Percentiles rank a stretch among this genome's conserved stretches.
Evolutionary conservation across 2,113 vertebrate species (phyloP).

Genomic region (Callocephalon fimbriatum): DNA sequence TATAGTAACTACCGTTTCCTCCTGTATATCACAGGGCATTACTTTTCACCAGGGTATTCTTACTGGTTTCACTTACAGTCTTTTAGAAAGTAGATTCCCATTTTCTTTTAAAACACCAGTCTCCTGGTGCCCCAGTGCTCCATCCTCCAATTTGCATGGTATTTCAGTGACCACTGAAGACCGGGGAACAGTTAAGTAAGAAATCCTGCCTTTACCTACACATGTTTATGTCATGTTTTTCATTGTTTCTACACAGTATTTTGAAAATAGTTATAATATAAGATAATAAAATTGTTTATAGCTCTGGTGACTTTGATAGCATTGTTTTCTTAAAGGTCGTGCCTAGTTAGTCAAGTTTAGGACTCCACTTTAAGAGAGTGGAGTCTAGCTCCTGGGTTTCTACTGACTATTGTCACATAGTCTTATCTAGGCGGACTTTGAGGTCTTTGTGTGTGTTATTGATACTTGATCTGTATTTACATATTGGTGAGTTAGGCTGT

Average conservation of each 20-base stretch:
- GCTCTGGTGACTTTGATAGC: background rate
- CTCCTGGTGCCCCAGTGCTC: background rate
- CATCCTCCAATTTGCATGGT: background rate
- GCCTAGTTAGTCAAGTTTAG: background rate
- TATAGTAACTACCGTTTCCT: background rate
- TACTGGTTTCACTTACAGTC: background rate
- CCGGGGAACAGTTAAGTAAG: background rate
- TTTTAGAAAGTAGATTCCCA: background rate
- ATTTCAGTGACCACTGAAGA: background rate
- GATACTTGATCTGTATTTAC: background rate
- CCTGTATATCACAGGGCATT: background rate
- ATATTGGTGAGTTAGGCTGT: background rate
- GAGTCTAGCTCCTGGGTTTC: background rate
- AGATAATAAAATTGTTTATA: background rate
- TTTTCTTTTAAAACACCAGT: background rate
- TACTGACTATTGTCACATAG: background rate
- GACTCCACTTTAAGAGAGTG: background rate
- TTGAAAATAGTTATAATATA: background rate
- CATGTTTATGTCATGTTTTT: background rate
- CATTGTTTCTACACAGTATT: background rate
- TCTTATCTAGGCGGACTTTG: background rate
- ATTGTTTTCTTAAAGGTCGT: background rate
- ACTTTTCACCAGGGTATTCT: background rate
- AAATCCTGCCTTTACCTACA: accelerated
- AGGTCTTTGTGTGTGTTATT: background rate